Evolutionary conservation across 2,113 vertebrate species (phyloP), one percentile per base, ranked within the genome.

Genomic region (Talpa occidentalis): DNA sequence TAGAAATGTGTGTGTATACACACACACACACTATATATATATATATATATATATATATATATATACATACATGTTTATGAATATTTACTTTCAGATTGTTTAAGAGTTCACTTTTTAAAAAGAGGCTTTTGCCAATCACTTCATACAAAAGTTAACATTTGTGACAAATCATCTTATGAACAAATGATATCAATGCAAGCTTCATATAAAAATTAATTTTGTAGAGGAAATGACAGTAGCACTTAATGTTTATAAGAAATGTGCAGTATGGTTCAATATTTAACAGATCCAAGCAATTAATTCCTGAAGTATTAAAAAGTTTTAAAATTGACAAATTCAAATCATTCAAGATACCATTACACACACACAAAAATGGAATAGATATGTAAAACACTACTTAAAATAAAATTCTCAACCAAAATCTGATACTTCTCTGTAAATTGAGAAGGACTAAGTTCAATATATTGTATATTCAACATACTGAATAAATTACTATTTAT

Each of bases 351-450:
- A 96, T 94, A 42, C 4, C 69, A 80, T 86, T 88, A 95, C 81
- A 21, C 24, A 67, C 21, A 69, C 44, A 79, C 26, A 87, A 80
- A 91, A 93, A 49, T 82, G 52, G 72, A 94, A 94, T 7, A 88
- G 28, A 69, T 96, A 85, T 11, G 17, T 86, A 96, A 97, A 97
- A 97, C 90, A 28, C 0, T 92, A 69, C 92, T 95, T 96, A 94
- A 4, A 4, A 95, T 93, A 87, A 77, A 96, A 96, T 93, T 21
- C 0, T 81, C n/a, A 83, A 22, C 28, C 52, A 32, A 96, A 96
- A 94, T 89, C 22, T 83, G 59, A 62, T 86, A 62, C 10, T 95
- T 97, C 52, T 95, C 40, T 56, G 88, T 93, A 90, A 94, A 73
- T 62, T 93, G n/a, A 95, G 10, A 72, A 60, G 74, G 60, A 93